Evolutionary conservation across 1,140 invertebrate species (phyloP).

Genomic region (Brachionus rubens): DNA sequence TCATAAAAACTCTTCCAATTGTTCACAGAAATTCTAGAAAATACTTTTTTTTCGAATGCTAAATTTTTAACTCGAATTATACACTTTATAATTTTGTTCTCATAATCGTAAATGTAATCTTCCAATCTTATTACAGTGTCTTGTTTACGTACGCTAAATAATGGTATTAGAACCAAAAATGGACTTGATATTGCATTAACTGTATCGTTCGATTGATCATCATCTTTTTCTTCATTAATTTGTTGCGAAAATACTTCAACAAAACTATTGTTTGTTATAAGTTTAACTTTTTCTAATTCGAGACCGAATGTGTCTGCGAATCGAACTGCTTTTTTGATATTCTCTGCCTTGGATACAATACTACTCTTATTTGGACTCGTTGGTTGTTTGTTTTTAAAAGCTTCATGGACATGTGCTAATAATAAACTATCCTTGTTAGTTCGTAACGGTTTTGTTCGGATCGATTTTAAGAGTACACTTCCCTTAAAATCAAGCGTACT

Average conservation of each 20-base stretch:
- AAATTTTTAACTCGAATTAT: conserved; percentile 23
- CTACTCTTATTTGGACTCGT: not conserved
- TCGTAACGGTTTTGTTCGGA: not conserved
- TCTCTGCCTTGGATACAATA: not conserved
- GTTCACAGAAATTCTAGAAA: not conserved
- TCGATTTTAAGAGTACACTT: not conserved
- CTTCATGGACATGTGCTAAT: conserved; percentile 12
- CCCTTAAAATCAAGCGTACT: not conserved
- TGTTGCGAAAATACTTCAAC: conserved; percentile 10
- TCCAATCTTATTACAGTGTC: conserved; percentile 24
- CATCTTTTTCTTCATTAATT: not conserved
- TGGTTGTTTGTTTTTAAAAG: not conserved
- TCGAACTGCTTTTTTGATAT: not conserved
- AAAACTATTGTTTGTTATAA: conserved; percentile 37
- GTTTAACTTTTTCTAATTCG: conserved; percentile 38
- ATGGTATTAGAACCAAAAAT: conserved; percentile 34
- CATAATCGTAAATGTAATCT: conserved; percentile 29
- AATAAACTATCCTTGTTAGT: conserved; percentile 1
- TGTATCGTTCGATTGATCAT: not conserved
- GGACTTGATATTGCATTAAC: not conserved
- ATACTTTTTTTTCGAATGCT: conserved; percentile 3
- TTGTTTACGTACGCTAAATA: not conserved
- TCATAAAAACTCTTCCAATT: conserved; percentile 28
- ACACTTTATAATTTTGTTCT: conserved; percentile 26
- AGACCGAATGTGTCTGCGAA: conserved; percentile 43